These are phyloP conservation scores for Canis aureus DNA, from an alignment of 2,113 vertebrate species.

Conservation along the genomic window DNA sequence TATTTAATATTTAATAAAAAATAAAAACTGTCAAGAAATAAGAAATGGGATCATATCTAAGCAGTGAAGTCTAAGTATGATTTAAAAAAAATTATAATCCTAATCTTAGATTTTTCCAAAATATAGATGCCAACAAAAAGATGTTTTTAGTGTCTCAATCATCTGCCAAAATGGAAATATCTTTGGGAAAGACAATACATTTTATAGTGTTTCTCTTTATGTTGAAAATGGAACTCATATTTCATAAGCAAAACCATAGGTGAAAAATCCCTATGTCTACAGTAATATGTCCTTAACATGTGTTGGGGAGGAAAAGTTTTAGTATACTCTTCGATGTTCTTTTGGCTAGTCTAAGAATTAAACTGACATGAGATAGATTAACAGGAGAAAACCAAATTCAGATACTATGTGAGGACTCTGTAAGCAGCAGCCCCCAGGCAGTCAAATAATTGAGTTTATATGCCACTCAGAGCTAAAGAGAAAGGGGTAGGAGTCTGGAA, in stretches of 20 bases:
- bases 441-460: not conserved
- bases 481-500: not conserved
- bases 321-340: not conserved
- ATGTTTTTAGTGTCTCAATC: not conserved
- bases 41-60: not conserved
- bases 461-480: not conserved
- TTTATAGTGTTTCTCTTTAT: not conserved
- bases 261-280: not conserved
- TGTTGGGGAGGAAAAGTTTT: not conserved
- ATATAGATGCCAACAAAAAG: not conserved
- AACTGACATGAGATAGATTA: not conserved
- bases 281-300: not conserved
- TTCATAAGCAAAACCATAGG: not conserved
- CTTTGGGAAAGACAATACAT: not conserved
- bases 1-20: not conserved
- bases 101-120: not conserved
- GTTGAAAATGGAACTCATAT: not conserved
- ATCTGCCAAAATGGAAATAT: not conserved
- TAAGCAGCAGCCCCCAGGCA: not conserved
- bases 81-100: not conserved
- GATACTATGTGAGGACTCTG: not conserved
- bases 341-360: not conserved
- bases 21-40: not conserved
- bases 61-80: not conserved
- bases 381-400: not conserved